These are phyloP conservation scores for Tachyglossus aculeatus DNA, from an alignment of 2,797 vertebrate genomes.

Conservation along the genomic window DNA sequence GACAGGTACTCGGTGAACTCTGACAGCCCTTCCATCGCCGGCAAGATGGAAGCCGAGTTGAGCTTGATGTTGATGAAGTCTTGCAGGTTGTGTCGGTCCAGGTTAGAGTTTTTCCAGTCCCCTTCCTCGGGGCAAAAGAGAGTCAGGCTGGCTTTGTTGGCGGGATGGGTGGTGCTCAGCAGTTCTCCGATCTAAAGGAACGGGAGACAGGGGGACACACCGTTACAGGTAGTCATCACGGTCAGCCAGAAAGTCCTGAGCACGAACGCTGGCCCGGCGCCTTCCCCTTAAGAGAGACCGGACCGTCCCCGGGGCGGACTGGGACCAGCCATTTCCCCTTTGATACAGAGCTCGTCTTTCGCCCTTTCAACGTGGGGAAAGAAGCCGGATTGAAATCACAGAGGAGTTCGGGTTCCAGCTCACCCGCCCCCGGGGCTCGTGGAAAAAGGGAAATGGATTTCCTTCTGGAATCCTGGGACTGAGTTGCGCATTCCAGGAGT, in stretches of 20 bases:
- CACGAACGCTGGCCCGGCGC: no score
- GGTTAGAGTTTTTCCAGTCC: conserved; percentile 96
- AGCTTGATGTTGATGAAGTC: conserved; percentile 98
- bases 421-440: neutral
- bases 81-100: conserved; percentile 97
- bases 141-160: conserved; percentile 95
- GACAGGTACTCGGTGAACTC: conserved; percentile 98
- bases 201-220: neutral
- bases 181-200: conserved; percentile 90
- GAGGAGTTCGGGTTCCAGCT: neutral
- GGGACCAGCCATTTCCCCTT: neutral
- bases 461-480: no score
- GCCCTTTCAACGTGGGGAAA: neutral
- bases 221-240: no score
- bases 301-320: neutral
- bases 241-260: no score
- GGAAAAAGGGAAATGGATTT: no score
- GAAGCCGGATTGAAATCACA: neutral
- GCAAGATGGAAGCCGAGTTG: conserved; percentile 90
- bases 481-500: no score
- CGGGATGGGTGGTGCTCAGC: conserved; percentile 93
- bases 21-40: conserved; percentile 97
- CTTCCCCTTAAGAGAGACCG: neutral
- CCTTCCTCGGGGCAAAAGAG: conserved; percentile 94
- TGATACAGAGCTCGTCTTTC: conserved; percentile 1